Evolutionary conservation across 2,113 vertebrate species (phyloP), one percentile per base, ranked within the genome.

Genomic region (Aphyosemion australe): DNA sequence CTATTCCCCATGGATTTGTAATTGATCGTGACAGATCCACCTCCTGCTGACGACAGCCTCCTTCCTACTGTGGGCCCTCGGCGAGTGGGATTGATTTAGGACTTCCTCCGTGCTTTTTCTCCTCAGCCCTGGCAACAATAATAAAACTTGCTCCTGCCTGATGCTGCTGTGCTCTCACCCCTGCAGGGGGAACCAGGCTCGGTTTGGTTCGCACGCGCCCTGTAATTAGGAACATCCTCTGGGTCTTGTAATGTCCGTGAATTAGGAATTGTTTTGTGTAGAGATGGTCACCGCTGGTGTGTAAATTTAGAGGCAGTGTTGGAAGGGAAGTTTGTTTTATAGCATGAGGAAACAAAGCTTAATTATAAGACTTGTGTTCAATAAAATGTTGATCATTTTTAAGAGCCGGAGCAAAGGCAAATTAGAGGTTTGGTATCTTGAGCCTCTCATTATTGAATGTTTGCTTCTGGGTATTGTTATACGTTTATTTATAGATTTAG

Each of bases 1-100:
- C 26, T 59, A 49, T 80, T 87, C 85, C 82, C 84, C 57, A 72
- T 20, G 73, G 75, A 69, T 83, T 84, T 76, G 73, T 88, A 85
- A 90, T 86, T 86, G 86, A 90, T 89, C 68, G 62, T 83, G 90
- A 90, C 84, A 84, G 83, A 84, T 86, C 87, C 73, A 72, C 87
- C 89, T 89, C 89, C 89, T 88, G 79, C 74, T 82, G 80, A 78
- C 79, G 88, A 86, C 84, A 75, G 80, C 76, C 74, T 68, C 69
- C 72, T 75, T 88, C 82, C 87, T 65, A 58, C 78, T 76, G 76
- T 65, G 79, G 83, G 61, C 51, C 77, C 79, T 70, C 79, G 69
- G 76, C 77, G 80, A 83, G 82, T 70, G 61, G 76, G 86, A 84
- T 85, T 90, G 89, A 90, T 92, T 89, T 88, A 90, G 79, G 77